A percentile compares a stretch with the other conserved stretches of the same genome.
Conservation (phyloP, 2,113 vertebrate species). For the Callopanchax toddi region DNA sequence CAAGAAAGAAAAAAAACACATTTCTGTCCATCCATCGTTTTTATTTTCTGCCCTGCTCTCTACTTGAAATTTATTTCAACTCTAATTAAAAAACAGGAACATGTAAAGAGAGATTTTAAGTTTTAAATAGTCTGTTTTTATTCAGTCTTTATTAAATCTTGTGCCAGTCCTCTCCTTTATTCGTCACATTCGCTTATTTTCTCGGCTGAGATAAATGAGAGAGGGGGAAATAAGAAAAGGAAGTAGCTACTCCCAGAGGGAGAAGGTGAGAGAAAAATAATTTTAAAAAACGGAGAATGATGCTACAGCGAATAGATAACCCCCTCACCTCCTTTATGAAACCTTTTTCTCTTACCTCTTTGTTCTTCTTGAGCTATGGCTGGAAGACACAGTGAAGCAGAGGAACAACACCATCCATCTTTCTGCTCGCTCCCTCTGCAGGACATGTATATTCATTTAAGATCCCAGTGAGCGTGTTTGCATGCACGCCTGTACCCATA, state of each 20-base stretch:
- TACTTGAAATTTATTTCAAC: slow-evolving; percentile 27
- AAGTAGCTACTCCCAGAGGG: slow-evolving; percentile 28
- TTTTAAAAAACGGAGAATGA: slow-evolving; percentile 29
- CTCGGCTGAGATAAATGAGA: slow-evolving; percentile 33
- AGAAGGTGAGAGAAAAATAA: slow-evolving; percentile 15
- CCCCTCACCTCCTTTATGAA: not conserved
- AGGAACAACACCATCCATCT: slow-evolving; percentile 28
- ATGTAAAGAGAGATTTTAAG: too few relatives aligned
- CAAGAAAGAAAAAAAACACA: slow-evolving; percentile 18
- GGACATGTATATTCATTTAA: slow-evolving; percentile 66
- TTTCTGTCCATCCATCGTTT: slow-evolving; percentile 37
- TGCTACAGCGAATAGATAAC: slow-evolving; percentile 30
- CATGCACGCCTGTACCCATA: slow-evolving; percentile 8
- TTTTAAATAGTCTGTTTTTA: slow-evolving; percentile 8
- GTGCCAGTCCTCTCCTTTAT: slow-evolving; percentile 16
- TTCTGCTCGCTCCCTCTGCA: slow-evolving; percentile 44
- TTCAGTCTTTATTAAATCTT: slow-evolving; percentile 5
- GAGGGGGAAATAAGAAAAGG: slow-evolving; percentile 24
- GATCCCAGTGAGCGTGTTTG: slow-evolving; percentile 26
- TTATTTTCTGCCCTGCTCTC: slow-evolving; percentile 12
- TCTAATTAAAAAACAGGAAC: slow-evolving; percentile 21
- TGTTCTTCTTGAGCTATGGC: slow-evolving; percentile 18
- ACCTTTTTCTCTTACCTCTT: slow-evolving; percentile 19
- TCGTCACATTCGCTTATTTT: slow-evolving; percentile 43
- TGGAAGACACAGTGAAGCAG: not conserved